Percentiles rank a stretch among this genome's conserved stretches.
Evolutionary conservation across 2,888 invertebrate genomes (phyloP).

Genomic region (Metacarcinus magister): DNA sequence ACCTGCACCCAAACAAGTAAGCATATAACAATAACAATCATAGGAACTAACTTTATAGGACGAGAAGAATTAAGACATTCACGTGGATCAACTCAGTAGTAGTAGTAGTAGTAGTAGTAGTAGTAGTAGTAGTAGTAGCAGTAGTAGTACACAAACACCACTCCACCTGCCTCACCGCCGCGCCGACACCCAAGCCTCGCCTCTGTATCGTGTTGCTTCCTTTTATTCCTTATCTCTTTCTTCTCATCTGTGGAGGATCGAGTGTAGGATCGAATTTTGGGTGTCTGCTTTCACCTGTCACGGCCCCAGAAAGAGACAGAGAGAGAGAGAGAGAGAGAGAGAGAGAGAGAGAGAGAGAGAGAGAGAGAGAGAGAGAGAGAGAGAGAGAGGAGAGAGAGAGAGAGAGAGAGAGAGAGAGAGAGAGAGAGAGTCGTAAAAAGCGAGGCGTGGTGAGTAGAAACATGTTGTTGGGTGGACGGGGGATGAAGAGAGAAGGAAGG

Average conservation of each 20-base stretch:
- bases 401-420: neutral
- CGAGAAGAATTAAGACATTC: too few relatives aligned
- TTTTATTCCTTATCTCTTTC: slow-evolving; percentile 41
- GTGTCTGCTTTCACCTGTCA: slow-evolving; percentile 16
- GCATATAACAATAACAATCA: too few relatives aligned
- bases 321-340: slow-evolving; percentile 16
- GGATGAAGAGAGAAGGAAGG: neutral
- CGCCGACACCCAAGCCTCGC: neutral
- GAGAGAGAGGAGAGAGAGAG: neutral
- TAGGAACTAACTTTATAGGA: too few relatives aligned
- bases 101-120: too few relatives aligned
- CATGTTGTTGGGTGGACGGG: slow-evolving; percentile 14
- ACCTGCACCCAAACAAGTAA: too few relatives aligned
- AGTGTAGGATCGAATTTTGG: slow-evolving; percentile 15
- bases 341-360: neutral
- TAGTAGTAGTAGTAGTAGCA: too few relatives aligned
- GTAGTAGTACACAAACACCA: neutral
- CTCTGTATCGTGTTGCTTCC: slow-evolving; percentile 34
- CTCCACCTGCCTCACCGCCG: neutral
- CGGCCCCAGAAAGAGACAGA: neutral
- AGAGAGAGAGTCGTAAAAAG: neutral
- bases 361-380: neutral
- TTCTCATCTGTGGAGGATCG: neutral
- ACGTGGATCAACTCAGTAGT: too few relatives aligned
- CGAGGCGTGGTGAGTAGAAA: neutral